Evolutionary conservation across 2,888 invertebrate species (phyloP), one percentile per base, ranked within the genome.

Genomic region (Campoplex nolae): DNA sequence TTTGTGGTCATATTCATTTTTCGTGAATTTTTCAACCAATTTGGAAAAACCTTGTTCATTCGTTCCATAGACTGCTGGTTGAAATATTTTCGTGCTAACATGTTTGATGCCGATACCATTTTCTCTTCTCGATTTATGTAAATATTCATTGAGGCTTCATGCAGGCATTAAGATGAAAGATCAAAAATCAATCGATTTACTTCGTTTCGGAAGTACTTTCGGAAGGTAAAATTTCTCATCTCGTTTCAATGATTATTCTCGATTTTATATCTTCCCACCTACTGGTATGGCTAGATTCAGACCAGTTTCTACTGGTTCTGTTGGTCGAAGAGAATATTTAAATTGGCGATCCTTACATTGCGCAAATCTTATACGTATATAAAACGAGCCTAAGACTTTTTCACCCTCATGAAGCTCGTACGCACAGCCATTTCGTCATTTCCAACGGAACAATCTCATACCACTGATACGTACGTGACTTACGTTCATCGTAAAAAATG

Each of bases 381-480:
- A 48, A 6, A 23, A 48, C 45, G 48, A 58, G 23, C 23, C 28
- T 32, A 32, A 62, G 6, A 32, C 32, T 13, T 62, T 32, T 16
- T 32, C 32, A 16, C 32, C 16, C 32, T 16, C 16, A 32, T 28
- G 62, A 51, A 67, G 70, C 74, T 38, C 58, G 58, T 58, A 73
- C 81, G 81, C 76, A 79, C 58, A 58, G 76, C 56, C 71, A 42
- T 81, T 76, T 67, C 56, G 38, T 45, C 76, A 70, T 70, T 75
- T 80, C 62, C 42, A 48, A 79, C 76, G 35, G 68, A 35, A 68
- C 70, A 70, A 84, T 76, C 76, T 81, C 77, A 23, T 48, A 67
- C 81, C 77, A 71, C 81, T 81, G 81, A 73, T 68, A 79, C 32
- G 58, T 79, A 81, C 81, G 84, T 84, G 85, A 82, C 78, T 78